Percentiles rank a stretch among this genome's conserved stretches.
These are phyloP conservation scores for Callospermophilus lateralis DNA, from an alignment of 2,113 vertebrate species.

Conservation along the genomic window DNA sequence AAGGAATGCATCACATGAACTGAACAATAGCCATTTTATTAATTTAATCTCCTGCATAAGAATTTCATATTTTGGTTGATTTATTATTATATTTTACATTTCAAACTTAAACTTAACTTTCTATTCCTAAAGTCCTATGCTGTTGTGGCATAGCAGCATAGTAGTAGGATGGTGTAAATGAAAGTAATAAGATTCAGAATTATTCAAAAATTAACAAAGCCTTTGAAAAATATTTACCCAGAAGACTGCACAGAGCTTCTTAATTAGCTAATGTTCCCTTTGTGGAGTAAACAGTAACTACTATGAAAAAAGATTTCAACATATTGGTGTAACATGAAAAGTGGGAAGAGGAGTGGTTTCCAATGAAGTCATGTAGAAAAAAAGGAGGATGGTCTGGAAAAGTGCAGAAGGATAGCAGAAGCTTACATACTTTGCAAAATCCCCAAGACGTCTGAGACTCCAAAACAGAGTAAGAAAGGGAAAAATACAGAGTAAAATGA, in stretches of 20 bases:
- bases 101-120: slow-evolving; percentile 40
- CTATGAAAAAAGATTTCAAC: neutral
- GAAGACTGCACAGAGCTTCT: neutral
- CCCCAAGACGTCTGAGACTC: neutral
- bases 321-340: neutral
- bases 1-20: neutral
- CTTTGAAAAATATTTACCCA: slow-evolving; percentile 29
- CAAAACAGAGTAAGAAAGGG: neutral
- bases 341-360: neutral
- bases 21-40: neutral
- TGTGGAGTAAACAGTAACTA: neutral
- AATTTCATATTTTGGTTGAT: neutral
- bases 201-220: slow-evolving; percentile 3
- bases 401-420: neutral
- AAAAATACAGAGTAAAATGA: neutral
- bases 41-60: neutral
- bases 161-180: neutral
- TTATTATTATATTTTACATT: slow-evolving; percentile 5
- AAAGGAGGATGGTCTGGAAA: neutral
- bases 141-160: neutral
- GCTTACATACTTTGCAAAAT: neutral
- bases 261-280: neutral
- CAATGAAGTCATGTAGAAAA: neutral
- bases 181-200: neutral
- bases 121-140: neutral